A percentile compares a stretch with the other conserved stretches of the same genome.
These are phyloP conservation scores for Tinea trinotella DNA, from an alignment of 2,888 invertebrate genomes.

Conservation along the genomic window DNA sequence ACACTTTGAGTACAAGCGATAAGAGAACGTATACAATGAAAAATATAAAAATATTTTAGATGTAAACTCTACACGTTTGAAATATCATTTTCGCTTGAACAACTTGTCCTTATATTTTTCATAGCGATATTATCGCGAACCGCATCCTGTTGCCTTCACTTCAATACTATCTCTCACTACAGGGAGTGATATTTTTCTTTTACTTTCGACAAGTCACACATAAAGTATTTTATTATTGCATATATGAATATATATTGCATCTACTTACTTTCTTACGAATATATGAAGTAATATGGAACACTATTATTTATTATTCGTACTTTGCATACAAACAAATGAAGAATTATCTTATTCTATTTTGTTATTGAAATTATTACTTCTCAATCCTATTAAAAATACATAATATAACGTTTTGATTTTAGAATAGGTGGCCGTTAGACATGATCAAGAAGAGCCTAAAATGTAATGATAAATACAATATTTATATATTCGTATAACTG, in stretches of 20 bases:
- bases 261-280: not conserved
- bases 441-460: too few species aligned
- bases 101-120: conserved; percentile 3
- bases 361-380: too few species aligned
- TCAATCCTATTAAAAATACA: too few species aligned
- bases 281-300: too few species aligned
- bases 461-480: too few species aligned
- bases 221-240: conserved; percentile 3
- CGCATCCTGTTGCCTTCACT: not conserved
- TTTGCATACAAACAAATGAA: too few species aligned
- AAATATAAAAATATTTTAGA: not conserved
- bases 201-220: not conserved
- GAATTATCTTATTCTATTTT: too few species aligned
- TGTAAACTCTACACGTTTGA: not conserved
- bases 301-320: too few species aligned
- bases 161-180: not conserved
- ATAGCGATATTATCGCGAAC: not conserved
- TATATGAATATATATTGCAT: conserved; percentile 3
- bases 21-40: not conserved
- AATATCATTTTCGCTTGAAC: conserved; percentile 10
- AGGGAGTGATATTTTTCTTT: conserved; percentile 6
- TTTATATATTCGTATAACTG: too few species aligned
- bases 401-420: too few species aligned
- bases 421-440: too few species aligned
- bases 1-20: not conserved